Base-by-base conservation (phyloP, 2,888 invertebrate species). In the Perizoma flavofasciatum region DNA sequence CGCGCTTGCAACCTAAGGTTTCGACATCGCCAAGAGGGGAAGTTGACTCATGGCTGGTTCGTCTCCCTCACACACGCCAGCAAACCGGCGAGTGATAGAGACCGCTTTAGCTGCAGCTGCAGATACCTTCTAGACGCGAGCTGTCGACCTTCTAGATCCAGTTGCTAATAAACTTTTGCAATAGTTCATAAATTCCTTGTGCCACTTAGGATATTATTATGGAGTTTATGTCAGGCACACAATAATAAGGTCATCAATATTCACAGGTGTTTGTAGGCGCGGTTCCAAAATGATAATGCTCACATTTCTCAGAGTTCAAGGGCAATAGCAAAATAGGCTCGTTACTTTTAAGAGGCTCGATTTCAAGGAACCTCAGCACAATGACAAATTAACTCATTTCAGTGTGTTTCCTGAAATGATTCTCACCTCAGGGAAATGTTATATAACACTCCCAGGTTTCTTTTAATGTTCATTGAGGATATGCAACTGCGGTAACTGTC, bases 141-240 rank as follows among this genome's bases (percentile, higher is more conserved):
- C 82, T 79, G 88, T 66, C 80, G 89, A 89, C 91, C 91, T 91
- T 90, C 88, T 78, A 77, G 77, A 74, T 78, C 80, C 79, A 86
- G 87, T 89, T 88, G 86, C 86, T 88, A 86, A 87, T 86, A 86
- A 85, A 80, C 78, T 90, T 88, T 87, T 85, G 88, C 87, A 90
- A 91, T 81, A 76, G 74, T 71, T 71, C 73, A 71, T 74, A 77
- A 79, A 82, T 82, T 81, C 79, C 81, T 84, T 82, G 81, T 74
- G 77, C 82, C 72, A 82, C 80, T 81, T 80, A 73, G 75, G 63
- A 63, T 66, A 59, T 63, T 63, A 59, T 22, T 54, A 43, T 59
- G 37, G 57, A 54, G 37, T 55, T 54, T 49, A 58, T 54, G 53
- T 46, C 47, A 44, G 52, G 52, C 63, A 58, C 37, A 50, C 43